Evolutionary conservation across 2,113 vertebrate species (phyloP), one percentile per base, ranked within the genome.

Genomic region (Axis porcinus): DNA sequence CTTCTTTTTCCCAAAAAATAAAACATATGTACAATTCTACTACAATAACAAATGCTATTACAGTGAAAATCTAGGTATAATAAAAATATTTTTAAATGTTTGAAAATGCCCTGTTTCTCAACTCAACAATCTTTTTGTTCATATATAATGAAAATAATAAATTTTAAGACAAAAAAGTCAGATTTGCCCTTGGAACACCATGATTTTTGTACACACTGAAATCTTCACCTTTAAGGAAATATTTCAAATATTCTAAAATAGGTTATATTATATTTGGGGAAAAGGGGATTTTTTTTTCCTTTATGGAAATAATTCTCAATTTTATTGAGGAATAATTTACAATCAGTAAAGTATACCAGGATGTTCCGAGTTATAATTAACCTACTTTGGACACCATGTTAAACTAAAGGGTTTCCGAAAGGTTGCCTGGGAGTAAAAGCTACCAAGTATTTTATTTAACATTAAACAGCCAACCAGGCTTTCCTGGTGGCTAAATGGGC

Each of bases 171-270:
- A 78, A 60, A 96, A 93, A 27, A 89, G 70, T 82, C 27, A 33
- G 47, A 54, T 15, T 36, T 27, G 28, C 60, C 25, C 67, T 86
- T 86, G 33, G 25, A 47, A 28, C 25, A 93, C 30, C 60, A 87
- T 16, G 40, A 28, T 23, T 89, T 92, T 57, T 47, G 43, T 40
- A 54, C 1, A 47, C 50, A 47, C 28, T 88, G 81, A 83, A 70
- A 43, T 28, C 47, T 96, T 86, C 25, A 76, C 12, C 67, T 76
- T 88, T 91, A 91, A 90, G 58, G 33, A 84, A 84, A 83, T 57
- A 91, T 58, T 85, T 93, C 76, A 89, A 84, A n/a, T 64, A 95
- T 47, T 89, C 47, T 82, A 96, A 97, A 92, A 58, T 79, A 83
- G 40, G 45, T 4, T 74, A 76, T 85, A 67, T 43, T 97, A 33